Conservation (phyloP, 1,140 invertebrate species). For the Mylabris phalerata region DNA sequence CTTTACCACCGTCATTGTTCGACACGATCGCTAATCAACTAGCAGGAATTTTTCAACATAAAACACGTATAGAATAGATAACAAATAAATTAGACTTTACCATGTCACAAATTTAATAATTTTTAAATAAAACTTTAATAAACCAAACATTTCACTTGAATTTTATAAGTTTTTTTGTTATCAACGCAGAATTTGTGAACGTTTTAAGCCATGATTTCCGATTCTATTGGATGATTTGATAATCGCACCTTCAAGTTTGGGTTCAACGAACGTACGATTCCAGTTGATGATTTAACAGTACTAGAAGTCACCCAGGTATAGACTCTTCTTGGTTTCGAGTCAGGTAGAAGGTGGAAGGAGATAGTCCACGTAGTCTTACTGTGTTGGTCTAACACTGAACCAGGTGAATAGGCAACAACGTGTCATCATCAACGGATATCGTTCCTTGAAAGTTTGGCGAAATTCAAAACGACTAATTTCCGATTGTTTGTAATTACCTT, state of each 20-base stretch:
- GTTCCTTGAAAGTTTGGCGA: too few species aligned
- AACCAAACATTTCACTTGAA: constrained; percentile 1
- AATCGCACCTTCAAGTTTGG: background rate
- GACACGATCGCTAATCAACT: background rate
- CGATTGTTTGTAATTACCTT: background rate
- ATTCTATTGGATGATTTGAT: background rate
- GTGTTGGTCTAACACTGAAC: background rate
- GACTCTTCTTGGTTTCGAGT: too few species aligned
- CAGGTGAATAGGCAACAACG: constrained; percentile 1
- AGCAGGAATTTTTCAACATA: background rate
- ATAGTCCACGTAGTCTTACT: constrained; percentile 8
- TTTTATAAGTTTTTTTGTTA: background rate
- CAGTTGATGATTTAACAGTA: too few species aligned
- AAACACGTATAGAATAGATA: constrained; percentile 10
- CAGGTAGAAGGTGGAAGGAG: constrained; percentile 1
- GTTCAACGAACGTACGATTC: constrained; percentile 11
- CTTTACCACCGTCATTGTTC: background rate
- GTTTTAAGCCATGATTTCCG: constrained; percentile 6
- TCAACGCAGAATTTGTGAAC: background rate
- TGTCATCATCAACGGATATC: too few species aligned
- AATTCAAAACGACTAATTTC: background rate
- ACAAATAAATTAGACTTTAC: background rate
- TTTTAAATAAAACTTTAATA: background rate
- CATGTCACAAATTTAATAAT: constrained; percentile 3
- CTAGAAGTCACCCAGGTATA: too few species aligned